Conservation (phyloP, 2,888 invertebrate species). For the Volucella zonaria region DNA sequence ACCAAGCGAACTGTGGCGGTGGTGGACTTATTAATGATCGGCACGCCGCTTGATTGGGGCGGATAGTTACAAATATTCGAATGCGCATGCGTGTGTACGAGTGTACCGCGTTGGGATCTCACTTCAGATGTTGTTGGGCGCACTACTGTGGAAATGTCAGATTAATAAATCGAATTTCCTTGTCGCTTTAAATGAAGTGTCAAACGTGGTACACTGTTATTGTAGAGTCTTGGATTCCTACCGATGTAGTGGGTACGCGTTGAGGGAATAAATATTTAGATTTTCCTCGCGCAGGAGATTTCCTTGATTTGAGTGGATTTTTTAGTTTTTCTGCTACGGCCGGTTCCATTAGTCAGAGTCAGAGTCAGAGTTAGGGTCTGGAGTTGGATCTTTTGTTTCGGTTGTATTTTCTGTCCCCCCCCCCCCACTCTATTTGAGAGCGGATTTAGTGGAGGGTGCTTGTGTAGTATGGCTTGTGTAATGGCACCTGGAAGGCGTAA, state of each 20-base stretch:
- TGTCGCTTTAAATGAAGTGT: constrained; percentile 80
- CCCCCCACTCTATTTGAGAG: too few species aligned
- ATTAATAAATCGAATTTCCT: constrained; percentile 74
- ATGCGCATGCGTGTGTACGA: background rate
- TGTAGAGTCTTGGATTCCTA: constrained; percentile 8
- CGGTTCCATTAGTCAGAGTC: constrained; percentile 59
- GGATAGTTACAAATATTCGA: constrained; percentile 30
- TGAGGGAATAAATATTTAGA: constrained; percentile 70
- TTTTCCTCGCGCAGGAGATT: constrained; percentile 54
- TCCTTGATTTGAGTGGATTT: constrained; percentile 56
- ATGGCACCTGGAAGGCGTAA: constrained; percentile 69
- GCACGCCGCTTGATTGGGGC: constrained; percentile 73
- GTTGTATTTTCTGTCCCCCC: background rate
- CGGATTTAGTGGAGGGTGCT: background rate
- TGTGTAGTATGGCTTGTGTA: constrained; percentile 25
- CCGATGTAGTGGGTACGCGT: constrained; percentile 39
- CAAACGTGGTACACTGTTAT: constrained; percentile 78
- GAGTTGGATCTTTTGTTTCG: constrained; percentile 47
- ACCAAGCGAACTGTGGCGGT: constrained; percentile 9
- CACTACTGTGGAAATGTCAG: constrained; percentile 42
- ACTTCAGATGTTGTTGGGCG: constrained; percentile 17
- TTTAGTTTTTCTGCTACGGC: constrained; percentile 2
- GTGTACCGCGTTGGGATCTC: constrained; percentile 36
- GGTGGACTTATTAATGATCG: constrained; percentile 71
- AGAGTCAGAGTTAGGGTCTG: constrained; percentile 8